Conservation (phyloP, 2,797 vertebrate genomes). For the Merluccius polli region DNA sequence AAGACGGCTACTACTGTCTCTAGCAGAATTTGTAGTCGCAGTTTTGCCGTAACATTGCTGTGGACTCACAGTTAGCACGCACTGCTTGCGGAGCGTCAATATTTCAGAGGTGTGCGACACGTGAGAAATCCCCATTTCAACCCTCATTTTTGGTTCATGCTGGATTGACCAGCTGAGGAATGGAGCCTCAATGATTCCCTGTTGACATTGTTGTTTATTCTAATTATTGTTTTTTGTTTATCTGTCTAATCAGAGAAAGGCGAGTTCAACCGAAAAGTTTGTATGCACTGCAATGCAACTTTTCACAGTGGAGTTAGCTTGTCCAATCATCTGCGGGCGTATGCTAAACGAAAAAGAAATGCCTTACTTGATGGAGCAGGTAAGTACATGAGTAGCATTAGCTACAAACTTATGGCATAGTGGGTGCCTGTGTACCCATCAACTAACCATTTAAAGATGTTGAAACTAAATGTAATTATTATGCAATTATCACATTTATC, state of each 20-base stretch:
- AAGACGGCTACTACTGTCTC: no score
- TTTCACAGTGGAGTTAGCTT: slow-evolving; percentile 94
- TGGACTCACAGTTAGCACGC: no score
- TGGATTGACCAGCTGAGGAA: no score
- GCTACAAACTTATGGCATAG: background rate
- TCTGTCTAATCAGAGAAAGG: slow-evolving; percentile 65
- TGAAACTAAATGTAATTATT: no score
- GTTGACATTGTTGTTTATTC: background rate
- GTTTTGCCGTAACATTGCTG: no score
- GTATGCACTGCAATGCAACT: slow-evolving; percentile 89
- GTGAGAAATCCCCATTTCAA: no score
- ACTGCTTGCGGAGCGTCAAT: no score
- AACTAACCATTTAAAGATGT: background rate
- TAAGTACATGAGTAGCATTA: slow-evolving; percentile 62
- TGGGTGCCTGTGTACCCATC: background rate
- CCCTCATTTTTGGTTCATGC: no score
- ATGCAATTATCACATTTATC: background rate
- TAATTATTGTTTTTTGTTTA: background rate
- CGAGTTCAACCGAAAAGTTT: slow-evolving; percentile 78
- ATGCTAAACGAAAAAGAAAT: slow-evolving; percentile 84
- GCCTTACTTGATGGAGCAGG: slow-evolving; percentile 88
- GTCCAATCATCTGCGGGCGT: slow-evolving; percentile 92
- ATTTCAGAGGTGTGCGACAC: no score
- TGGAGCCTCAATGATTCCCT: background rate
- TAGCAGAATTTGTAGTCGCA: no score